Conservation (phyloP, 2,797 vertebrate genomes). For the Limosa lapponica region DNA sequence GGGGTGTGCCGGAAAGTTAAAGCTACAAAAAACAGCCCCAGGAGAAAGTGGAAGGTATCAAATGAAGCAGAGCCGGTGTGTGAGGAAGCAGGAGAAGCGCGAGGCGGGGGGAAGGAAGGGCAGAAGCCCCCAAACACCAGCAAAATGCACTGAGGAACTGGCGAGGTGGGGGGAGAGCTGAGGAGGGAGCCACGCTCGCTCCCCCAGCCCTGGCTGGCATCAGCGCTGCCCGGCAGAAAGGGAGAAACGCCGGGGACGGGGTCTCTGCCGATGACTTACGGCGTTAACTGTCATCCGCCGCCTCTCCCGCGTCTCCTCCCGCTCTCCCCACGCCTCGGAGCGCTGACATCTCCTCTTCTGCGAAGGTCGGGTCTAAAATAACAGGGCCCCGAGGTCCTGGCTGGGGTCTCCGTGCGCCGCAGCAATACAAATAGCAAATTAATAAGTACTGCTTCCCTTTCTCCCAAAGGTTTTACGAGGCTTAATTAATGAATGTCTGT, state of each 20-base stretch:
- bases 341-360: slow-evolving; percentile 18
- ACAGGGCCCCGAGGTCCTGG: slow-evolving; percentile 40
- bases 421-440: slow-evolving; percentile 61
- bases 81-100: not conserved
- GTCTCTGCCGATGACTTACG: not conserved
- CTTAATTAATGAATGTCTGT: slow-evolving; percentile 67
- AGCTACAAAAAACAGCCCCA: not conserved
- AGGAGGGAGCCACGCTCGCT: accelerated
- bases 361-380: slow-evolving; percentile 24
- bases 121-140: not conserved
- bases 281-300: not conserved
- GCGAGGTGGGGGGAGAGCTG: not conserved
- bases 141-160: accelerated
- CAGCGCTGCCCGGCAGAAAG: not conserved
- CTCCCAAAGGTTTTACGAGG: slow-evolving; percentile 54
- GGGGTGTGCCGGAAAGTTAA: not conserved
- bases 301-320: not conserved
- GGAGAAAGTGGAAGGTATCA: not conserved
- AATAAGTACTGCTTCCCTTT: slow-evolving; percentile 43
- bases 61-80: not conserved
- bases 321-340: not conserved
- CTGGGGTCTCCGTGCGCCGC: not conserved
- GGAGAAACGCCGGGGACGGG: not conserved
- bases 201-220: not conserved
- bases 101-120: not conserved